Conservation (phyloP, 2,888 invertebrate genomes). For the Spodoptera littoralis region DNA sequence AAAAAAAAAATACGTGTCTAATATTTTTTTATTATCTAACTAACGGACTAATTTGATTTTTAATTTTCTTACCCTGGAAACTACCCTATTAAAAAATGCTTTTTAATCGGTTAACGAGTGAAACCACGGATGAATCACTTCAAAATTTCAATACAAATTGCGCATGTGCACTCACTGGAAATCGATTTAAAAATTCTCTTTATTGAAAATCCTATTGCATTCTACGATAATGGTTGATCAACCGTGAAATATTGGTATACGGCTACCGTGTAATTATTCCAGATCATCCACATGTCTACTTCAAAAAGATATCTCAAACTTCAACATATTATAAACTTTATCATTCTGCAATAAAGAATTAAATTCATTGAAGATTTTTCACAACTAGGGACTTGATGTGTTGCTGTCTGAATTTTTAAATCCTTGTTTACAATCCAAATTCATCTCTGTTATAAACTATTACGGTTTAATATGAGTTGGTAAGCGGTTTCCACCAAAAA, state of each 20-base stretch:
- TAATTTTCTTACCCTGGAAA: too few relatives aligned
- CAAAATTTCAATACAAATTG: constrained; percentile 36
- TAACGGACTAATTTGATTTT: too few relatives aligned
- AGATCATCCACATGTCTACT: constrained; percentile 59
- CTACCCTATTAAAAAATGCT: too few relatives aligned
- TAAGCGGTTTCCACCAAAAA: constrained; percentile 64
- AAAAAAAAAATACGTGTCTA: too few relatives aligned
- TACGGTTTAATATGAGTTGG: constrained; percentile 37
- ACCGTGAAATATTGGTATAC: constrained; percentile 66
- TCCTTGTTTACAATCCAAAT: constrained; percentile 31
- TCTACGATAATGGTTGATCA: constrained; percentile 60
- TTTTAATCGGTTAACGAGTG: too few relatives aligned
- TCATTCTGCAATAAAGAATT: too few relatives aligned
- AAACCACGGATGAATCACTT: background rate
- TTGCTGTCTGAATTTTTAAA: constrained; percentile 36
- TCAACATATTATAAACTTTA: too few relatives aligned
- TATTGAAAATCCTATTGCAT: constrained; percentile 60
- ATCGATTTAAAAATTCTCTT: constrained; percentile 46
- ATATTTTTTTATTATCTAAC: too few relatives aligned
- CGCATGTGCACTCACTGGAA: constrained; percentile 34
- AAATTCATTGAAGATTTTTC: too few relatives aligned
- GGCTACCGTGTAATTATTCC: constrained; percentile 62
- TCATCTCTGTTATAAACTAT: constrained; percentile 45
- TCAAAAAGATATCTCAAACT: constrained; percentile 18
- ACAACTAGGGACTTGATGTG: too few relatives aligned